Evolutionary conservation across 92 coral and sea anemone genomes (phyloP).

Genomic region (Epizoanthus stellaris): DNA sequence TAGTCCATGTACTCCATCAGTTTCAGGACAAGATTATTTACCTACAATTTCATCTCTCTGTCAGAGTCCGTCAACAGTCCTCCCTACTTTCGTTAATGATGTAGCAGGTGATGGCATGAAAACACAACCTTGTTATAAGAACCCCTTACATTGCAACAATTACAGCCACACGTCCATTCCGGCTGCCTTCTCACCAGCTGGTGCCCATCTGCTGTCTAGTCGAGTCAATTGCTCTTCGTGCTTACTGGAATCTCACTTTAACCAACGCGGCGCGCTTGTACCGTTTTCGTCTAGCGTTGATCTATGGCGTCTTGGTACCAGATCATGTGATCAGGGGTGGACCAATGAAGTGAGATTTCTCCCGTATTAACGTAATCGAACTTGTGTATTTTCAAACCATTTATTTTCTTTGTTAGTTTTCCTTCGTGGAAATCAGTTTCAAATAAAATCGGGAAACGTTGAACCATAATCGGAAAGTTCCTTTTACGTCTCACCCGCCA

Average conservation of each 20-base stretch:
- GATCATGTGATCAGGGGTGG: conserved; percentile 6
- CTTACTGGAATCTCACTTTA: not conserved
- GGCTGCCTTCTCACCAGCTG: not conserved
- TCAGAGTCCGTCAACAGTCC: not conserved
- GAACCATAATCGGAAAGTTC: no score
- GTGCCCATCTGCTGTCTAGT: not conserved
- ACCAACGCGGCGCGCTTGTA: conserved; percentile 10
- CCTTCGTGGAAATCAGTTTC: no score
- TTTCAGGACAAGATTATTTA: not conserved
- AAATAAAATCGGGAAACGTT: no score
- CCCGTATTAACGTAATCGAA: not conserved
- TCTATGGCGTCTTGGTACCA: conserved; percentile 61
- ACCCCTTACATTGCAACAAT: not conserved
- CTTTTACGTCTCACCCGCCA: no score
- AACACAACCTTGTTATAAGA: not conserved
- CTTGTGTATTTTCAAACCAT: no score
- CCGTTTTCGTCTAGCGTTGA: conserved; percentile 79
- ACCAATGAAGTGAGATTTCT: not conserved
- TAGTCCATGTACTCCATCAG: not conserved
- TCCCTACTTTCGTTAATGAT: not conserved
- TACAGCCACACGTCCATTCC: not conserved
- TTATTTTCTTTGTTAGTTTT: no score
- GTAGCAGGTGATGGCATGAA: not conserved
- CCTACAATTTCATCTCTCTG: not conserved
- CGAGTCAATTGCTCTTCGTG: conserved; percentile 19